phyloP scores from a whole-genome alignment of 2,113 vertebrate genomes.

The Microcebus murinus region DNA sequence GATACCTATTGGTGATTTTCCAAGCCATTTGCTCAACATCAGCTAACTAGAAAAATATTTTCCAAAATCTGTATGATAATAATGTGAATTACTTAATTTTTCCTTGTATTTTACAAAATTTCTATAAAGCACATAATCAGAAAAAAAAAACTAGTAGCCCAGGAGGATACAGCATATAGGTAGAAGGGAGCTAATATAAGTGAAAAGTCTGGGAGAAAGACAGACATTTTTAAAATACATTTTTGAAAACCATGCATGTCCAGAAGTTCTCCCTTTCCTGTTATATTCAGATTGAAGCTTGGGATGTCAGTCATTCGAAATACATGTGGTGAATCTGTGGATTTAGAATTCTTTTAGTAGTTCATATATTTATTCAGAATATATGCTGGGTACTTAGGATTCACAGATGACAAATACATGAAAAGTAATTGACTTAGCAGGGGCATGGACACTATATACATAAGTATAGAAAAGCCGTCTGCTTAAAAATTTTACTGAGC shows the following conservation, averaged over 20 bases:
- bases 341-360: neutral
- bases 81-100: neutral
- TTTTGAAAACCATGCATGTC: neutral
- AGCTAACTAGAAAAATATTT: neutral
- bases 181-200: neutral
- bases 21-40: neutral
- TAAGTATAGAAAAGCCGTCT: neutral
- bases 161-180: neutral
- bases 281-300: neutral
- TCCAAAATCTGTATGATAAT: neutral
- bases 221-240: neutral
- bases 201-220: neutral
- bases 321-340: neutral
- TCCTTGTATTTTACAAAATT: slow-evolving; percentile 8
- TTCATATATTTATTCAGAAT: neutral
- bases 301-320: neutral
- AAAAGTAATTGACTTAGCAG: neutral
- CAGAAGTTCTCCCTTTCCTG: neutral
- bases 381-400: neutral
- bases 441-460: neutral
- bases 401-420: neutral
- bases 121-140: neutral
- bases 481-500: neutral
- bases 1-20: neutral
- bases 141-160: neutral